Percentiles rank a stretch among this genome's conserved stretches.
Conservation (phyloP, 1,140 invertebrate genomes). For the Drosophila parabipectinata region DNA sequence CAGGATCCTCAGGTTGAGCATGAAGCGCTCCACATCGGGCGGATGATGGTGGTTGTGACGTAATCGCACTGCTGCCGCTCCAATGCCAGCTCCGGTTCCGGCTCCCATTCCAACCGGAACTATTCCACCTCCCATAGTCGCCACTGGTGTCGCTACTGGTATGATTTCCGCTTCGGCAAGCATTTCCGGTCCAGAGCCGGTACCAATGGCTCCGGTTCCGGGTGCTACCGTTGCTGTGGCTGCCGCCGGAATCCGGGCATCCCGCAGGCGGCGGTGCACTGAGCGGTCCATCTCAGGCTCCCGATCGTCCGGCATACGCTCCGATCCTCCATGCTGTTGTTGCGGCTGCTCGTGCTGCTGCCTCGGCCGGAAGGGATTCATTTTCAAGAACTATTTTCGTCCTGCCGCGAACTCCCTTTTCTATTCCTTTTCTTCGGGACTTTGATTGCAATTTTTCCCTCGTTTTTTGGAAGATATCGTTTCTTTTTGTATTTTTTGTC, state of each 20-base stretch:
- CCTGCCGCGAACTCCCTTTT: background rate
- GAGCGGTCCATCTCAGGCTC: background rate
- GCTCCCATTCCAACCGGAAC: background rate
- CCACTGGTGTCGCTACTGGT: background rate
- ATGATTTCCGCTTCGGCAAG: no score
- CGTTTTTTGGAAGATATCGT: background rate
- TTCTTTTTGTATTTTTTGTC: background rate
- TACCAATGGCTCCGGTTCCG: background rate
- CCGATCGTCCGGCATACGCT: background rate
- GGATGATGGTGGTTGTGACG: conserved; percentile 14
- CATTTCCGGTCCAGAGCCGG: background rate
- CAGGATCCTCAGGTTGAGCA: conserved; percentile 38
- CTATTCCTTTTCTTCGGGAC: background rate
- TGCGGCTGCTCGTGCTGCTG: background rate
- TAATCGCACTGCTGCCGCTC: background rate
- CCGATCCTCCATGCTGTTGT: background rate
- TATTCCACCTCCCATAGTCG: background rate
- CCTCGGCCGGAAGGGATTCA: conserved; percentile 25
- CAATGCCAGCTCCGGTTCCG: background rate
- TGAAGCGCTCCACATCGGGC: conserved; percentile 26
- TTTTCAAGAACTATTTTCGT: conserved; percentile 1
- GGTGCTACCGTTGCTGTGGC: background rate
- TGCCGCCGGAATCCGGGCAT: background rate
- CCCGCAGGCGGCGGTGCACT: background rate
- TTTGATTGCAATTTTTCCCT: background rate